Base-by-base conservation (phyloP, 2,113 vertebrate species). In the Rana temporaria region DNA sequence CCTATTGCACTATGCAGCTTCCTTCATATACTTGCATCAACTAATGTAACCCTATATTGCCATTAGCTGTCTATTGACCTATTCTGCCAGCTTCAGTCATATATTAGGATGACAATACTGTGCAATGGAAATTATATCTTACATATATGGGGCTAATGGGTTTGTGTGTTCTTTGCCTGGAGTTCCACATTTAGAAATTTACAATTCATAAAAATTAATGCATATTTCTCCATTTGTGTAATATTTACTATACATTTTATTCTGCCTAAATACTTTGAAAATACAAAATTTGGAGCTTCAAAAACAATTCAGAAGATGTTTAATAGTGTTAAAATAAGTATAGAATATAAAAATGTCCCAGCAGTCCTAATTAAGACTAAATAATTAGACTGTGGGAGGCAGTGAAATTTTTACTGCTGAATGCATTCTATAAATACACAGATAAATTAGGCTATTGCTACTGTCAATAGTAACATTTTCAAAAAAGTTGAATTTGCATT, bases 341-440 rank as follows among this genome's bases (percentile, higher is more conserved):
- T 67, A 64, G 52, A 82, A 67, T 82, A 24, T 82, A 82, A 75
- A 82, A 82, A 82, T 52, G 70, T 82, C 70, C 80, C 70, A 65
- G 71, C 70, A 82, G 80, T 82, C 80, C 80, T 73, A 82, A 82
- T 82, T 82, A 82, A 82, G 70, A 82, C 70, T 59, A 74, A 62
- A 75, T 82, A 82, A 82, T 82, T 82, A 73, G 60, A 82, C 80
- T 34, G 80, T 82, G 57, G 80, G 80, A 74, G 70, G 69, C 62
- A 82, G 64, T 82, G 70, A 82, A 62, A 59, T 82, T 81, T 48
- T 72, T 73, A 79, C 68, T 81, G 69, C 69, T 73, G 59, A 81
- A 81, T 73, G 79, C 73, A 73, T 81, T 82, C 70, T 82, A 82
- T 82, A 82, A 82, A 74, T 82, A 82, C 63, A 82, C 60, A 74